Conservation (phyloP, 2,113 vertebrate species). For the Porphyrio hochstetteri region DNA sequence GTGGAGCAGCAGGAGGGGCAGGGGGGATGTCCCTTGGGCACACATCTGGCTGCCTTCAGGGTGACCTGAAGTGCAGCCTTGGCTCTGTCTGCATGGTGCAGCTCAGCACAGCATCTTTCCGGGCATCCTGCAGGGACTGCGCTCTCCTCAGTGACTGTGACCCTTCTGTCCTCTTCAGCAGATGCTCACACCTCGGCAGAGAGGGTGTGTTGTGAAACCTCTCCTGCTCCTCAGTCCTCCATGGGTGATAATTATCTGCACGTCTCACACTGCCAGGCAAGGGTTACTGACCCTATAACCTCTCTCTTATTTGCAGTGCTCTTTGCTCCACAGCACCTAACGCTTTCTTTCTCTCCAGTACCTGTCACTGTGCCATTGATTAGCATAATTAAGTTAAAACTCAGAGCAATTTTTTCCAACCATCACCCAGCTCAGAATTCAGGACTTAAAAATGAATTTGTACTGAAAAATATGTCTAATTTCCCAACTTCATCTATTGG, state of each 20-base stretch:
- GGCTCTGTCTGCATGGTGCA: background rate
- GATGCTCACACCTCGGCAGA: background rate
- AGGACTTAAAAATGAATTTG: background rate
- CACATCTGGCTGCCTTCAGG: background rate
- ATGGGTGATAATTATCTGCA: background rate
- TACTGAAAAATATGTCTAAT: background rate
- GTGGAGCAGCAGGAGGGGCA: background rate
- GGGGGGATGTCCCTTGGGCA: rapidly evolving
- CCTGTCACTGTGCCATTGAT: background rate
- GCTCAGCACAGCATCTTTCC: background rate
- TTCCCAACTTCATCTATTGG: background rate
- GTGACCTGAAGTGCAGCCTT: background rate
- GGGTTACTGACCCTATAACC: background rate
- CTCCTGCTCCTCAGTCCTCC: background rate
- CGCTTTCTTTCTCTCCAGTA: background rate
- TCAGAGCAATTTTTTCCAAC: background rate
- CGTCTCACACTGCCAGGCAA: background rate
- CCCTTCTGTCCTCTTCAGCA: background rate
- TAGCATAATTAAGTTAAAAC: background rate
- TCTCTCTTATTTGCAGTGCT: background rate
- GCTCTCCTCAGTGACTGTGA: background rate
- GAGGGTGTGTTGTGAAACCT: background rate
- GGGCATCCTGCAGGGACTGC: background rate
- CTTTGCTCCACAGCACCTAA: background rate
- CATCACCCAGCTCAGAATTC: background rate